Evolutionary conservation across 1,140 invertebrate species (phyloP).

Genomic region (Cyclina sinensis): DNA sequence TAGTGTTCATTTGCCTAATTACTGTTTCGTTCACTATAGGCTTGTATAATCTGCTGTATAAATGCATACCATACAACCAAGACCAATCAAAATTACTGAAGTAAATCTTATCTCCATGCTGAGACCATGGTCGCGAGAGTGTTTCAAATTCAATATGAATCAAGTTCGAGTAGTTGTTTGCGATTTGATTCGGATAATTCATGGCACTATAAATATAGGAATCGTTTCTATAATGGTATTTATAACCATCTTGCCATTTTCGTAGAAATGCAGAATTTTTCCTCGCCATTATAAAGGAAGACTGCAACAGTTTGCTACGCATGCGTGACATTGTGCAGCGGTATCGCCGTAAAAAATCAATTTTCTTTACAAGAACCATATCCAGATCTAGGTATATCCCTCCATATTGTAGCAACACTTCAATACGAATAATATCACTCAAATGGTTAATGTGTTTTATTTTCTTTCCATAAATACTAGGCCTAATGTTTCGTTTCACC

Average conservation of each 20-base stretch:
- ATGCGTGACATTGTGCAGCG: not conserved
- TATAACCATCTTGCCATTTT: constrained; percentile 23
- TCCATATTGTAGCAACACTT: not conserved
- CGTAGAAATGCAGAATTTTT: not conserved
- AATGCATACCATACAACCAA: not conserved
- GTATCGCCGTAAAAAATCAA: not conserved
- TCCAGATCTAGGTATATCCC: constrained; percentile 12
- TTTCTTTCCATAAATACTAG: not conserved
- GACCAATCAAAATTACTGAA: not conserved
- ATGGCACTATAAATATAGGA: constrained; percentile 12
- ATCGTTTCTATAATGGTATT: not conserved
- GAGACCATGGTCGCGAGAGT: not conserved
- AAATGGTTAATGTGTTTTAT: not conserved
- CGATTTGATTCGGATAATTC: not conserved
- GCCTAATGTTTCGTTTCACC: not conserved
- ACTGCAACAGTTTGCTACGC: not conserved
- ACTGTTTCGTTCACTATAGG: not conserved
- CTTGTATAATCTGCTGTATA: not conserved
- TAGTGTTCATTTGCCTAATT: not conserved
- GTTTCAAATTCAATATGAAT: constrained; percentile 1
- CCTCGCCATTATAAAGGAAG: constrained; percentile 8
- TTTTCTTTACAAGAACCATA: not conserved
- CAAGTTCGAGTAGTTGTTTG: not conserved
- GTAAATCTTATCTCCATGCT: not conserved
- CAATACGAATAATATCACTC: constrained; percentile 22